Evolutionary conservation across 2,888 invertebrate species (phyloP).

Genomic region (Nebria salina): DNA sequence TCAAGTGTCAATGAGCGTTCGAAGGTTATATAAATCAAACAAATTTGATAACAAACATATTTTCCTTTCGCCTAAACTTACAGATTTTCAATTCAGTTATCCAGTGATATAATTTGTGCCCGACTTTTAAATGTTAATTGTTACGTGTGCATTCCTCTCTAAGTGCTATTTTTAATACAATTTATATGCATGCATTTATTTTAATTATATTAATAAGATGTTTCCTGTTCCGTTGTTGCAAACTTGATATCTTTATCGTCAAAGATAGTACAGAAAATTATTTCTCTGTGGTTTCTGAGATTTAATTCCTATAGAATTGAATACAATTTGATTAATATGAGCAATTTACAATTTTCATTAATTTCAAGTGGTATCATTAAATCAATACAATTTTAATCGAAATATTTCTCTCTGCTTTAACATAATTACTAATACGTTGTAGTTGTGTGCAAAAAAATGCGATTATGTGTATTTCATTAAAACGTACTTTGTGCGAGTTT

Average conservation of each 20-base stretch:
- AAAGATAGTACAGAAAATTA: not conserved
- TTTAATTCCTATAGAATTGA: no score
- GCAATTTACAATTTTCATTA: no score
- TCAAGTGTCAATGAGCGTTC: not conserved
- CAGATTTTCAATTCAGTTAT: not conserved
- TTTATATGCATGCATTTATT: not conserved
- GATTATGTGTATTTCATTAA: not conserved
- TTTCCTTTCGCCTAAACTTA: not conserved
- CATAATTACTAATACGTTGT: not conserved
- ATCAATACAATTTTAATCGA: no score
- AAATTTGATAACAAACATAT: not conserved
- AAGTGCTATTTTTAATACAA: not conserved
- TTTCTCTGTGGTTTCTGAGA: not conserved
- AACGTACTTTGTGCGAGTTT: not conserved
- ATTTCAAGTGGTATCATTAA: no score
- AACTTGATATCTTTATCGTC: not conserved
- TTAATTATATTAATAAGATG: not conserved
- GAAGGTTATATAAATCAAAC: not conserved
- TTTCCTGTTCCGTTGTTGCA: not conserved
- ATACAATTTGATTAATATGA: no score
- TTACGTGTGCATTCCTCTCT: not conserved
- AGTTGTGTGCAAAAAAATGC: not conserved
- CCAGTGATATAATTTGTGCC: not conserved
- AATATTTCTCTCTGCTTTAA: not conserved
- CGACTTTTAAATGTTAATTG: not conserved